Evolutionary conservation across 92 coral and sea anemone genomes (phyloP), one percentile per base, ranked within the genome.

Genomic region (Nematostella vectensis): DNA sequence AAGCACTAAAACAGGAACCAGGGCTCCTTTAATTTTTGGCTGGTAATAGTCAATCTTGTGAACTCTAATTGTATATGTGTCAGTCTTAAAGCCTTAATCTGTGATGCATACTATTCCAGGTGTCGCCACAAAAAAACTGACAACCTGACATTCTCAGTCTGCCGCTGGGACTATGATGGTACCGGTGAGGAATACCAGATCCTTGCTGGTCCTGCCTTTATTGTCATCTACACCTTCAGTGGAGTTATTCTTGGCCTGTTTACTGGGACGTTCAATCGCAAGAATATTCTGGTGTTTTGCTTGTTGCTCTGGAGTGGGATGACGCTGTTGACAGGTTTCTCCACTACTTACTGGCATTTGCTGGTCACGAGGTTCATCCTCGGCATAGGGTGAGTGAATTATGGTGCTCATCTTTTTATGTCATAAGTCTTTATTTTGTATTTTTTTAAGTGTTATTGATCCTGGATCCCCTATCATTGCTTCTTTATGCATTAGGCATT

Each of bases 171-270:
- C 52, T 89, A 72, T 53, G 97, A 89, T 52, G 97, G 97, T 27
- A 89, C 97, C 1, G 97, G 97, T 11, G 84, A 58, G 28, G 54
- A 89, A 1, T 89, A 89, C 59, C 97, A 89, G 72, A 63, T 89
- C 31, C 71, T 89, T 26, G 97, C 97, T 53, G 97, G 97, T 31
- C 97, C 97, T 4, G 95, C 79, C 28, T 89, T 89, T 62, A 89
- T 89, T 44, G 73, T 89, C 6, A 75, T 89, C 13, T 89, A 89
- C 66, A 89, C 97, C 8, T 54, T 89, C 36, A 89, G 95, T 62
- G 97, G 97, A 4, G 79, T 89, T 52, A 84, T 94, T 13, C 69
- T 89, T 42, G 97, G 97, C 2, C 83, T 89, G 27, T 68, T 75
- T 37, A 71, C 89, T 27, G 97, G 95, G 3, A 71, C 85, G 55